Evolutionary conservation across 1,140 invertebrate genomes (phyloP), one percentile per base, ranked within the genome.

Genomic region (Drosophila persimilis): DNA sequence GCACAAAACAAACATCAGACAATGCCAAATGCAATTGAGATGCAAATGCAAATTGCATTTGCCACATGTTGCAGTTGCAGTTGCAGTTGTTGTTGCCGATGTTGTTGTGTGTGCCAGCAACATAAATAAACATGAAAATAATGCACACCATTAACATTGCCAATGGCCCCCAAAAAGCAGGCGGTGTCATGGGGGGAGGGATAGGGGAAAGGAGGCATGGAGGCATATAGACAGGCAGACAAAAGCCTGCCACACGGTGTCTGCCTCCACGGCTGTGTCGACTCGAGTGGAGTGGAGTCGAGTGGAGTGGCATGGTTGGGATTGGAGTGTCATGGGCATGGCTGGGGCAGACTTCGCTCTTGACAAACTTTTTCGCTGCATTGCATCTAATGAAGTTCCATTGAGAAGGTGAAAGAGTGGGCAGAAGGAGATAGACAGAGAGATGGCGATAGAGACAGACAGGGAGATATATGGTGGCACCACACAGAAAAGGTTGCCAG

Each of bases 61-160:
- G 73, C 77, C 73, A 86, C 73, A 88, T 88, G 73, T 85, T 71
- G 75, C 71, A 71, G 55, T 46, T 55, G 50, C 62, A 22, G 20
- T 57, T 31, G 47, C 7, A 56, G 45, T 41, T 8, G 55, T 35
- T 46, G 58, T 47, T 20, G 52, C 5, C 61, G 45, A 22, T 46
- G 48, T 35, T 56, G 46, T 53, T 58, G 61, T 75, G 58, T 73
- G 53, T 66, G 76, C 55, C 64, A 77, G 70, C 81, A 81, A 86
- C 81, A 86, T 81, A 85, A 81, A 86, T 86, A 85, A 77, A 85
- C 81, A 86, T 86, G 64, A 81, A 86, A 86, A 86, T 81, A 85
- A 85, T 86, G 81, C 77, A 86, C 78, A 73, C 81, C 81, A 81
- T 86, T 86, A 86, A 77, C 77, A 85, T 85, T 86, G 81, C 83